Conservation (phyloP, 64 coral and sea anemone species). For the Stylophora pistillata region DNA sequence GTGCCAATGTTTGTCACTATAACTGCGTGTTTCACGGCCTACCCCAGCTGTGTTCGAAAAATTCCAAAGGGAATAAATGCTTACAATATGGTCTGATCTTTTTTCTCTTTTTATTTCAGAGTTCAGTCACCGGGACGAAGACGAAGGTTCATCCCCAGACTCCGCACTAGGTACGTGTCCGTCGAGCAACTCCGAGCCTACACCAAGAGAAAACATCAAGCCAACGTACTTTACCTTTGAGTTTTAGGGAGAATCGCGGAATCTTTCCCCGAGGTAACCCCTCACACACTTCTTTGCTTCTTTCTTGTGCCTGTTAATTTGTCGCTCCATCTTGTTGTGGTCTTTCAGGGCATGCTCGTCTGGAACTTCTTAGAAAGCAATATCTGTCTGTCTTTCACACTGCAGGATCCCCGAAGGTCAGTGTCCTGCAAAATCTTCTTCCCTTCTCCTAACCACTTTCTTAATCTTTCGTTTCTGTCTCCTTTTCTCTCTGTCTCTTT, state of each 20-base stretch:
- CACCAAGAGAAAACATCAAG: slow-evolving; percentile 70
- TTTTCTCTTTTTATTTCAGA: slow-evolving; percentile 57
- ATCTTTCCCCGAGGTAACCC: slow-evolving; percentile 77
- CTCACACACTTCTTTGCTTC: slow-evolving; percentile 49
- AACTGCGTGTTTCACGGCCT: background rate
- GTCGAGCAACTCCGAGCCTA: slow-evolving; percentile 89
- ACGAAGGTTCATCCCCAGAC: slow-evolving; percentile 97
- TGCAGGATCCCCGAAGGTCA: slow-evolving; percentile 41
- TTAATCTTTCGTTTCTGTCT: background rate
- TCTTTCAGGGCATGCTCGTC: slow-evolving; percentile 73
- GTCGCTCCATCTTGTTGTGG: slow-evolving; percentile 70
- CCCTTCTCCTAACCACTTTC: background rate
- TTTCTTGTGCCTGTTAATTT: slow-evolving; percentile 54
- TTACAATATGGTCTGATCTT: slow-evolving; percentile 10
- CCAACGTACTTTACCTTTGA: slow-evolving; percentile 98
- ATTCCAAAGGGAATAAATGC: background rate
- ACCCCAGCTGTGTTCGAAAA: background rate
- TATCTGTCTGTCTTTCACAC: slow-evolving; percentile 63
- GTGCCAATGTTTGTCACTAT: no score
- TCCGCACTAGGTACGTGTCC: slow-evolving; percentile 97
- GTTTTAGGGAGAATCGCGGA: slow-evolving; percentile 68
- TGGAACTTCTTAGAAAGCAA: slow-evolving; percentile 79
- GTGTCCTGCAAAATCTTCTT: background rate
- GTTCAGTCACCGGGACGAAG: slow-evolving; percentile 80
- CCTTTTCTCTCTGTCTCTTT: background rate